Percentiles rank a stretch among this genome's conserved stretches.
These are phyloP conservation scores for Zaprionus nigranus DNA, from an alignment of 1,140 invertebrate genomes.

Conservation along the genomic window DNA sequence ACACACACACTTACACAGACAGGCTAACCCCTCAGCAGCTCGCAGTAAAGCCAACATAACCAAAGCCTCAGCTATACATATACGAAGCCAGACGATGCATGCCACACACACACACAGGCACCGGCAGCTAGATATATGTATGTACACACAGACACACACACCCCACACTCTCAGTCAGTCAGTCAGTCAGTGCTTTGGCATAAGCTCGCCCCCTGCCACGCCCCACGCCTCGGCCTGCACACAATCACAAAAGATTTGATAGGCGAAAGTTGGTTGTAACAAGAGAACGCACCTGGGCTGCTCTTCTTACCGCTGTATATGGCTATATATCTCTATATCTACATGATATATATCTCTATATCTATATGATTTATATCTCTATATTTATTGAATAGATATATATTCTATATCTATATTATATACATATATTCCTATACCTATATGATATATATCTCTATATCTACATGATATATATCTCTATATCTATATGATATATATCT, in stretches of 20 bases:
- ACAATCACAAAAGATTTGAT: conserved; percentile 2
- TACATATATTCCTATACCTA: no score
- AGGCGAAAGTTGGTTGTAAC: background rate
- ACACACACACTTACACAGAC: conserved; percentile 4
- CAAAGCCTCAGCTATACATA: conserved; percentile 31
- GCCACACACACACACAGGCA: background rate
- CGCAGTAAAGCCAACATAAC: conserved; percentile 28
- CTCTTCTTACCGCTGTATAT: background rate
- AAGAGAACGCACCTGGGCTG: background rate
- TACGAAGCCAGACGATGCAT: conserved; percentile 24
- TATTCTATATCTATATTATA: no score
- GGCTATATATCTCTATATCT: no score
- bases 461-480: no score
- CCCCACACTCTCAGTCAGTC: background rate
- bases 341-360: no score
- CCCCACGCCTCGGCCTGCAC: background rate
- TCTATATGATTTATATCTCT: no score
- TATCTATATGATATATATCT: no score
- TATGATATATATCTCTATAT: no score
- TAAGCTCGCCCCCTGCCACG: background rate
- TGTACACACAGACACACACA: no score
- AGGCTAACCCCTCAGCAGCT: conserved; percentile 22
- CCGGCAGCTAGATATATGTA: background rate
- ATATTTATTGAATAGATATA: no score
- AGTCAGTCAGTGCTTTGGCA: conserved; percentile 1